Base-by-base conservation (phyloP, 1,140 invertebrate genomes). In the Laodelphax striatellus region DNA sequence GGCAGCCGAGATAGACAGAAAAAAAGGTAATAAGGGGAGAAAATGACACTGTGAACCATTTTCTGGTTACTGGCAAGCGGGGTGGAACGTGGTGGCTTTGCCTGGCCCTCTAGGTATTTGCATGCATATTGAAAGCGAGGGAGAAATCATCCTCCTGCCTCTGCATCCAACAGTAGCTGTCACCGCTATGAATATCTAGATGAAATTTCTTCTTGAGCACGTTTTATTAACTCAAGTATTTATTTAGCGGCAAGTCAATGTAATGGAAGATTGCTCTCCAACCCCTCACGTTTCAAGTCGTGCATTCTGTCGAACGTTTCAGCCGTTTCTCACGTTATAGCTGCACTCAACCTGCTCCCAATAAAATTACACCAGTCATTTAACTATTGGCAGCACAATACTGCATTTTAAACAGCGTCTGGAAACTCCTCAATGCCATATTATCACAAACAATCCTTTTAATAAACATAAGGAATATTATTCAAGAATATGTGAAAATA, bases 21-120 rank as follows among this genome's bases (percentile, higher is more conserved):
- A 62, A 57, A 62, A 62, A 52, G 56, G 52, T 58, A 62, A 55
- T 58, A 58, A 43, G 55, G 54, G 53, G 54, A 55, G 60, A 44
- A 61, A 61, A 61, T 56, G 60, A 61, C 53, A 56, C 60, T 55
- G 58, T 60, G 58, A 60, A 60, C 58, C 50, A 24, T 60, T 60
- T 60, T 60, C 58, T 60, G 58, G 58, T 60, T 31, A 38, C 58
- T 19, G 46, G 38, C 34, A 28, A 46, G 38, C 50, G 58, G 50
- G 50, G n/a, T n/a, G 22, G 22, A 21, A 31, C 38, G 34, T 38
- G 34, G 34, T 38, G 34, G 34, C 34, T 38, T 38, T 38, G 11
- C 5, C n/a, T n/a, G n/a, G n/a, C n/a, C 28, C 34, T 11, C 34
- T 38, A 38, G 34, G 34, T 38, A 60, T 60, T 60, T 53, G 58